These are phyloP conservation scores for Melozone crissalis DNA, from an alignment of 2,113 vertebrate genomes.

Conservation along the genomic window DNA sequence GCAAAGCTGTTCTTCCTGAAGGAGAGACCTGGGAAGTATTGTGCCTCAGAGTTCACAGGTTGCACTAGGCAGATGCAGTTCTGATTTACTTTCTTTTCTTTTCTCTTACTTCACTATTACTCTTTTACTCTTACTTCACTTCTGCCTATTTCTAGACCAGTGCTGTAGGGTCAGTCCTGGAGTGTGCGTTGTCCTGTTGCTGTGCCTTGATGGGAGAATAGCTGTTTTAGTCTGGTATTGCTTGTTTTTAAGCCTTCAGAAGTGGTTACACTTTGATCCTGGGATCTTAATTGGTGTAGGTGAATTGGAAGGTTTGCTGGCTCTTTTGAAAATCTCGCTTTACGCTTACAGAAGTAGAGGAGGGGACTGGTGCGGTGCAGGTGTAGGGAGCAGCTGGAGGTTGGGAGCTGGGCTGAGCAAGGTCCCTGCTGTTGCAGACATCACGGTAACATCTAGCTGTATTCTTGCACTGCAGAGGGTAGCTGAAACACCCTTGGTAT, in stretches of 20 bases:
- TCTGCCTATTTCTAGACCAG: background rate
- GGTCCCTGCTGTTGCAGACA: background rate
- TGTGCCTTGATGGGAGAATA: background rate
- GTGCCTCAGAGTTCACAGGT: background rate
- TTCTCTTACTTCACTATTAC: background rate
- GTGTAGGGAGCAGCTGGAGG: background rate
- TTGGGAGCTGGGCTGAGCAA: background rate
- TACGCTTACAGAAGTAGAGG: background rate
- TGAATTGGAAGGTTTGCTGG: background rate
- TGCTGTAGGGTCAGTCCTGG: background rate
- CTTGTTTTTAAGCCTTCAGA: background rate
- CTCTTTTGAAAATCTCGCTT: background rate
- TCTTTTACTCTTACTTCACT: background rate
- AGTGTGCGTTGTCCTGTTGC: background rate
- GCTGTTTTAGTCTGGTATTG: background rate
- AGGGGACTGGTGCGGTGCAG: background rate
- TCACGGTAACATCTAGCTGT: background rate
- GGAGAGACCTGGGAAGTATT: background rate
- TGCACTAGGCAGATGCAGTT: background rate
- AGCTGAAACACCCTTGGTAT: background rate
- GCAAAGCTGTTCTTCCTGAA: background rate
- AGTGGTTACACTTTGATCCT: background rate
- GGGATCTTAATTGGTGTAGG: background rate
- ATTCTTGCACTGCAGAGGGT: background rate
- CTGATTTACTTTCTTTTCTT: background rate